These are phyloP conservation scores for Sebastes dallii DNA, from an alignment of 2,797 vertebrate genomes.

Conservation along the genomic window DNA sequence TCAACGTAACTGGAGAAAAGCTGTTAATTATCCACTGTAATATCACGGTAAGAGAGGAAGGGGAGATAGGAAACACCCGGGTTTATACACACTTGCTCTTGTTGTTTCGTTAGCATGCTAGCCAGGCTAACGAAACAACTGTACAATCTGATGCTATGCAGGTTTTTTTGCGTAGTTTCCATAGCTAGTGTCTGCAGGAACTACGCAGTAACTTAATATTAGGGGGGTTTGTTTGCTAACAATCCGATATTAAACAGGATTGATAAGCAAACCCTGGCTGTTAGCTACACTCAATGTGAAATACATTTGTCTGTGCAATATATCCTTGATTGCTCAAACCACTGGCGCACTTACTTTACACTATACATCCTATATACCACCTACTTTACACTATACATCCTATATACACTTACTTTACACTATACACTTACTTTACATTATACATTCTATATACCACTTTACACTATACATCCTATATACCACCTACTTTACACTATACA, in stretches of 20 bases:
- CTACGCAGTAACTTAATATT: neutral
- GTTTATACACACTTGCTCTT: slow-evolving; percentile 30
- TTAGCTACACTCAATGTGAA: slow-evolving; percentile 10
- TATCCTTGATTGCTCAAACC: too few relatives aligned
- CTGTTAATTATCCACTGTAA: slow-evolving; percentile 96
- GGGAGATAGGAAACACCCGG: neutral
- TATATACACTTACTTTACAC: too few relatives aligned
- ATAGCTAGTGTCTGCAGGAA: neutral
- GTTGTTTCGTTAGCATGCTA: slow-evolving; percentile 33
- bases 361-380: too few relatives aligned
- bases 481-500: too few relatives aligned
- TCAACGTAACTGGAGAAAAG: slow-evolving; percentile 88
- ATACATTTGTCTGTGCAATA: too few relatives aligned
- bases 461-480: too few relatives aligned
- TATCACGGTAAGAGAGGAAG: slow-evolving; percentile 88
- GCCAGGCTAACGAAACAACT: slow-evolving; percentile 11
- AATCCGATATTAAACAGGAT: neutral
- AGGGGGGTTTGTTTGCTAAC: neutral
- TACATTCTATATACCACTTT: too few relatives aligned
- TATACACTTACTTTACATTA: too few relatives aligned
- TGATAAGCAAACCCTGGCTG: neutral
- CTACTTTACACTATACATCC: too few relatives aligned
- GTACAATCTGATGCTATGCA: neutral
- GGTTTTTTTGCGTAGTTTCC: slow-evolving; percentile 6
- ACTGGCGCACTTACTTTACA: too few relatives aligned